These are phyloP conservation scores for Habroteleia sp. DNA, from an alignment of 2,888 invertebrate genomes.

Conservation along the genomic window DNA sequence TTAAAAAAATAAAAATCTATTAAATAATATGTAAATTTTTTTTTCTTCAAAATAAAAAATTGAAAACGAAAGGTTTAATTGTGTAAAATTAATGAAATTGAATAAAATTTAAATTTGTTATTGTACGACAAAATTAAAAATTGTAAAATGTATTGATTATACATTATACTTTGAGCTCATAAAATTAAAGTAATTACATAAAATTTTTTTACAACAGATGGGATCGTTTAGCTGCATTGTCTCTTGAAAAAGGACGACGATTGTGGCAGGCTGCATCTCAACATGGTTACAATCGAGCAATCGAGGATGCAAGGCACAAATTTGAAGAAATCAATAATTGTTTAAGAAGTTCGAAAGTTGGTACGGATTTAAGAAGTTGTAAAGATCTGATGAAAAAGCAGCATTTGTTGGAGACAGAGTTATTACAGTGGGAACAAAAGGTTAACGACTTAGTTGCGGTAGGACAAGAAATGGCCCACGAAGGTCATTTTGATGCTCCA, in stretches of 20 bases:
- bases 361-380: slow-evolving; percentile 94
- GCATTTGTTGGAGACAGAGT: slow-evolving; percentile 92
- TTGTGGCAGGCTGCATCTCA: slow-evolving; percentile 94
- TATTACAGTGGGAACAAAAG: slow-evolving; percentile 91
- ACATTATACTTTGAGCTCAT: too few species aligned
- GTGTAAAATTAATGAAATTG: too few species aligned
- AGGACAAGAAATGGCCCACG: slow-evolving; percentile 94
- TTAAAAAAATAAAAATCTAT: too few species aligned
- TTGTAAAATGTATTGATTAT: too few species aligned
- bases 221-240: slow-evolving; percentile 87
- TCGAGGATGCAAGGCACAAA: slow-evolving; percentile 94
- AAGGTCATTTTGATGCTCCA: slow-evolving; percentile 96
- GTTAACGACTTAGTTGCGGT: slow-evolving; percentile 89
- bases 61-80: too few species aligned
- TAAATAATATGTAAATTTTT: too few species aligned
- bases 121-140: too few species aligned
- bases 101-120: too few species aligned
- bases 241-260: slow-evolving; percentile 86
- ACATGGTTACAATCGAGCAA: slow-evolving; percentile 88
- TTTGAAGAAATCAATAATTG: slow-evolving; percentile 91
- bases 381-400: slow-evolving; percentile 95
- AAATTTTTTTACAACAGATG: slow-evolving; percentile 83
- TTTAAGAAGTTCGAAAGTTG: slow-evolving; percentile 90
- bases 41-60: too few species aligned
- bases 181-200: not conserved